phyloP scores from a whole-genome alignment of 1,140 invertebrate species.

The Formica exsecta region DNA sequence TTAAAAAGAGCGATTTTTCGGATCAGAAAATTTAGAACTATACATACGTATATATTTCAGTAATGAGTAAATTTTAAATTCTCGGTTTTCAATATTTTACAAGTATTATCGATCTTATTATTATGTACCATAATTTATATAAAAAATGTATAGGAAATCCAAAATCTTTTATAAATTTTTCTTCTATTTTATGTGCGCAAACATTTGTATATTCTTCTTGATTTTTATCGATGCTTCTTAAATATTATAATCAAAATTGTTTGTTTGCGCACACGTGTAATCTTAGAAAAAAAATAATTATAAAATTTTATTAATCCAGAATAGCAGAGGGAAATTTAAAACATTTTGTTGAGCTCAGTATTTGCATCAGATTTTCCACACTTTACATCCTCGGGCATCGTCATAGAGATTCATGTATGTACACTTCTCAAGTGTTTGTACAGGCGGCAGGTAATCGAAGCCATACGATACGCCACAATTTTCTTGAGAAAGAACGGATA shows the following conservation, averaged over 20 bases:
- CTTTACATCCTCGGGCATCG: conserved; percentile 14
- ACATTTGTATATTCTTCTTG: too few species aligned
- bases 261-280: too few species aligned
- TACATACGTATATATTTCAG: background rate
- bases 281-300: too few species aligned
- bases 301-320: background rate
- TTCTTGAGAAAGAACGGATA: conserved; percentile 51
- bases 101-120: too few species aligned
- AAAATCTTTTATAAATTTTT: too few species aligned
- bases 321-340: too few species aligned
- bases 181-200: background rate
- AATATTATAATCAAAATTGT: too few species aligned
- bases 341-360: conserved; percentile 12
- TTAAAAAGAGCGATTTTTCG: conserved; percentile 48
- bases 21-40: conserved; percentile 69
- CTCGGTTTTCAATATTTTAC: background rate
- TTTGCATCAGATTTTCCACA: conserved; percentile 59
- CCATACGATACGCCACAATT: conserved; percentile 45
- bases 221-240: too few species aligned
- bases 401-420: conserved; percentile 26
- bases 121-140: too few species aligned
- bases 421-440: conserved; percentile 43
- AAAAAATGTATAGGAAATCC: too few species aligned
- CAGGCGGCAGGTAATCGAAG: conserved; percentile 55
- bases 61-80: background rate